Percentiles rank a stretch among this genome's conserved stretches.
Conservation (phyloP, 2,797 vertebrate genomes). For the Rhabdophis nuchalis region DNA sequence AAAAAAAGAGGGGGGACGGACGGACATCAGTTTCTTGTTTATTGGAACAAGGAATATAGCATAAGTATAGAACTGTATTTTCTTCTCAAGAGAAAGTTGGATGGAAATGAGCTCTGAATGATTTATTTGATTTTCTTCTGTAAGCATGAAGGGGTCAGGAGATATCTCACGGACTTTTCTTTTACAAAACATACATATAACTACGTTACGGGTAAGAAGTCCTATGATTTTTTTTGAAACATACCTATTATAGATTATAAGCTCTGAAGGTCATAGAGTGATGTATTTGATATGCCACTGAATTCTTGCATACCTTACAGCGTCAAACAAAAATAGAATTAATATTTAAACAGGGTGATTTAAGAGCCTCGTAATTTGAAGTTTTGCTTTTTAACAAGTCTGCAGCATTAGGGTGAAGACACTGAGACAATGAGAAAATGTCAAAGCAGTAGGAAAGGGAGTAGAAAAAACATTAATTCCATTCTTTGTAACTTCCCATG, state of each 20-base stretch:
- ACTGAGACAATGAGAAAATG: neutral
- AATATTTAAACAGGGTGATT: neutral
- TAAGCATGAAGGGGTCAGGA: slow-evolving; percentile 5
- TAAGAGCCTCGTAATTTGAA: neutral
- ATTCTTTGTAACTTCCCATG: neutral
- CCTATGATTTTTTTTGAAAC: neutral
- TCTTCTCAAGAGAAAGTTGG: slow-evolving; percentile 38
- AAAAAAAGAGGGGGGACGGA: neutral
- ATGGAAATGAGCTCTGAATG: slow-evolving; percentile 29
- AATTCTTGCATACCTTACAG: neutral
- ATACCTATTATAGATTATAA: slow-evolving; percentile 15
- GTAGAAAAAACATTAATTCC: neutral
- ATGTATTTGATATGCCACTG: slow-evolving; percentile 1
- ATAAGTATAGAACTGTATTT: slow-evolving; percentile 32
- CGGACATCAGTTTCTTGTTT: slow-evolving; percentile 40
- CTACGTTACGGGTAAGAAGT: neutral
- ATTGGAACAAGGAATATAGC: slow-evolving; percentile 42
- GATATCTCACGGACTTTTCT: neutral
- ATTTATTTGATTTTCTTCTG: slow-evolving; percentile 34
- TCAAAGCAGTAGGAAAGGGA: slow-evolving; percentile 17
- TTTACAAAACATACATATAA: slow-evolving; percentile 16
- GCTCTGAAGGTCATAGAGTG: neutral
- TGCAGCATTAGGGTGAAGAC: neutral
- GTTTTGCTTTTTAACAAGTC: neutral
- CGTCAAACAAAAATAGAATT: slow-evolving; percentile 12